Percentiles rank a stretch among this genome's conserved stretches.
Evolutionary conservation across 2,113 vertebrate species (phyloP).

Genomic region (Myotis yumanensis): DNA sequence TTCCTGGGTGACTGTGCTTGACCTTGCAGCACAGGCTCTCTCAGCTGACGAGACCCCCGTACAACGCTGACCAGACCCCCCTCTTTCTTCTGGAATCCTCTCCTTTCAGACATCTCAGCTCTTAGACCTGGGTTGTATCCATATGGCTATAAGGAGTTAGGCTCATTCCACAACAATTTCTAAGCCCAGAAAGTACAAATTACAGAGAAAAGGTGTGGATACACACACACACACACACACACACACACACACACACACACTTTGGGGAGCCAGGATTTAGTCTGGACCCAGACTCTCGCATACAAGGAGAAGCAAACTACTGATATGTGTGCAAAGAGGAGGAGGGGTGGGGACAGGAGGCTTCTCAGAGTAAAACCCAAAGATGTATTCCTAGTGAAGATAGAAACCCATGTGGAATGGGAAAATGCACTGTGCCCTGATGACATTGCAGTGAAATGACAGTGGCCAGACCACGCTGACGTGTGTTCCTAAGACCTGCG

Average conservation of each 20-base stretch:
- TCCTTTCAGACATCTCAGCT: not conserved
- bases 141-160: not conserved
- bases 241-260: not conserved
- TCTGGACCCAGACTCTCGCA: not conserved
- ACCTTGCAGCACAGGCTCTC: accelerated
- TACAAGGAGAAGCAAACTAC: not conserved
- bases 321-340: not conserved
- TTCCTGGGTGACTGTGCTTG: not conserved
- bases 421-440: not conserved
- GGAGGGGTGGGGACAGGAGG: not conserved
- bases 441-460: not conserved
- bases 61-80: not conserved
- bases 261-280: not conserved
- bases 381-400: not conserved
- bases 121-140: not conserved
- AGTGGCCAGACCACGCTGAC: not conserved
- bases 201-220: not conserved
- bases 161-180: not conserved
- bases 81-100: not conserved
- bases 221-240: not conserved
- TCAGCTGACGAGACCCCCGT: accelerated
- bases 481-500: not conserved
- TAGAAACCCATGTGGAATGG: not conserved
- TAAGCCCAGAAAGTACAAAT: not conserved
- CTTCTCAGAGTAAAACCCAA: not conserved